Conservation (phyloP, 1,140 invertebrate species). For the Drosophila teissieri region DNA sequence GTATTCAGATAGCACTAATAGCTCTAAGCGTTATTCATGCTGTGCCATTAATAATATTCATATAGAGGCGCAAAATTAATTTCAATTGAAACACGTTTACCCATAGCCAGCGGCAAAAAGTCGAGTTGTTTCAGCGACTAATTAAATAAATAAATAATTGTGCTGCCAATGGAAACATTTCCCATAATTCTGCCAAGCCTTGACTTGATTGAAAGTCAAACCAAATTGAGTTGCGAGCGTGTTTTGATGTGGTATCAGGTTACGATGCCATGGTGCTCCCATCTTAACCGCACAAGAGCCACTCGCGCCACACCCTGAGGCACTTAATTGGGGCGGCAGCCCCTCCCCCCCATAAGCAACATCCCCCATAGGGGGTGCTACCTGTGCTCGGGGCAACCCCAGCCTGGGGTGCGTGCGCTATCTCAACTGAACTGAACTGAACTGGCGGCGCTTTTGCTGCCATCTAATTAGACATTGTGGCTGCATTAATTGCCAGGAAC, state of each 20-base stretch:
- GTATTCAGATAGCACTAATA: not conserved
- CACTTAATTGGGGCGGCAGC: conserved; percentile 56
- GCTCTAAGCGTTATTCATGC: not conserved
- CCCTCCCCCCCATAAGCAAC: not conserved
- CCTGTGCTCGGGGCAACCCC: conserved; percentile 1
- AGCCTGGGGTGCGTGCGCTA: conserved; percentile 56
- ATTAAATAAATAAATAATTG: conserved; percentile 45
- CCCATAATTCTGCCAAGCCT: conserved; percentile 10
- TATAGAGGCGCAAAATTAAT: not conserved
- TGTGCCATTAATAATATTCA: not conserved
- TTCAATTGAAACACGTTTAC: conserved; percentile 1
- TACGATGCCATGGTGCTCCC: conserved; percentile 38
- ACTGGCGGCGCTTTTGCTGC: conserved; percentile 63
- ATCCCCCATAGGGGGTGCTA: conserved; percentile 6
- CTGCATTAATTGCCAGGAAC: conserved; percentile 68
- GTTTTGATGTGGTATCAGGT: conserved; percentile 44
- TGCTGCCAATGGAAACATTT: conserved; percentile 22
- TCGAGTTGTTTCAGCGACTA: conserved; percentile 15
- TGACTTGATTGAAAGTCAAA: conserved; percentile 22
- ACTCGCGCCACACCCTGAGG: conserved; percentile 56
- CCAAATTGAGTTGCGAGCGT: conserved; percentile 32
- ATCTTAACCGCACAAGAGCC: conserved; percentile 62
- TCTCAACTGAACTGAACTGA: conserved; percentile 47
- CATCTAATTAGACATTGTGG: conserved; percentile 74
- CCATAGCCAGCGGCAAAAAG: not conserved